phyloP scores from a whole-genome alignment of 2,797 vertebrate species.

The Sebastes taczanowskii region DNA sequence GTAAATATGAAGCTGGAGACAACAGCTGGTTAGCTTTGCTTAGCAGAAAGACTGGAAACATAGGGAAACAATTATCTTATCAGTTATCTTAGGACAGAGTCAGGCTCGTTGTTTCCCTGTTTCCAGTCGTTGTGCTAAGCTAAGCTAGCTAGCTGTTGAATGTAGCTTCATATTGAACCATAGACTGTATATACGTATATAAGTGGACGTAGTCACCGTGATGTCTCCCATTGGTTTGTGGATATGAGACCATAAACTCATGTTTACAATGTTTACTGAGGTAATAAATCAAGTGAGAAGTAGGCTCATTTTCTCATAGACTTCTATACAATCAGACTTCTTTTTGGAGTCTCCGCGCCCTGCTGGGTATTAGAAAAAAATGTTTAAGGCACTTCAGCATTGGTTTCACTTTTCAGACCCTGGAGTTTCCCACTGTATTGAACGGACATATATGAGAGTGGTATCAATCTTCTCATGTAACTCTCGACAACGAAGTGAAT shows the following conservation, averaged over 20 bases:
- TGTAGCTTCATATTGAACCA: neutral
- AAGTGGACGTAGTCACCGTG: too few relatives aligned
- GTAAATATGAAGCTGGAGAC: neutral
- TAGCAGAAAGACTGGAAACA: neutral
- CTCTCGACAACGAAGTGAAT: neutral
- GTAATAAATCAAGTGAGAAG: too few relatives aligned
- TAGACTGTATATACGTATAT: neutral
- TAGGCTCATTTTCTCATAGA: too few relatives aligned
- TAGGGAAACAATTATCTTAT: neutral
- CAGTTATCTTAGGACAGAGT: neutral
- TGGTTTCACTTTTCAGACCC: too few relatives aligned
- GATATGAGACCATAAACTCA: too few relatives aligned
- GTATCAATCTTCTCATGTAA: neutral
- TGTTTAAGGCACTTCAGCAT: too few relatives aligned
- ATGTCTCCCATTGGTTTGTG: too few relatives aligned
- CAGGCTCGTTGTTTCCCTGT: neutral
- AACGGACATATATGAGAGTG: neutral
- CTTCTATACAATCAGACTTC: too few relatives aligned
- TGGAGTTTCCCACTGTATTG: too few relatives aligned
- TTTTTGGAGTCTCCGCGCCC: too few relatives aligned
- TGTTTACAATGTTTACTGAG: too few relatives aligned
- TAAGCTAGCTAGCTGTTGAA: neutral
- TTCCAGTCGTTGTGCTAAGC: neutral
- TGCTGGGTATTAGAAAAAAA: fast-evolving
- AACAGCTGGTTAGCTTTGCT: neutral